A percentile compares a stretch with the other conserved stretches of the same genome.
Evolutionary conservation across 1,140 invertebrate genomes (phyloP).

Genomic region (Ridgeia piscesae): DNA sequence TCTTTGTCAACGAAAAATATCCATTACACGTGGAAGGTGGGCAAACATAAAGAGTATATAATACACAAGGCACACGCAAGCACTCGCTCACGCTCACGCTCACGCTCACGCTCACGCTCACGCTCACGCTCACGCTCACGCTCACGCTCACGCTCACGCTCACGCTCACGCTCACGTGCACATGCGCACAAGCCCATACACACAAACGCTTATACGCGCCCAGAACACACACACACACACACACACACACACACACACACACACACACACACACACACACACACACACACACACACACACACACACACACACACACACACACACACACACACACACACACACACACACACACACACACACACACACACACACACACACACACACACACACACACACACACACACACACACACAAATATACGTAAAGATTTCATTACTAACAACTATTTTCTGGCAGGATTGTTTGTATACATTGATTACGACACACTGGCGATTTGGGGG

Average conservation of each 20-base stretch:
- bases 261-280: slow-evolving; percentile 29
- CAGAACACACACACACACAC: slow-evolving; percentile 24
- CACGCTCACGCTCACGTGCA: background rate
- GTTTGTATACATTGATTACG: too few species aligned
- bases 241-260: slow-evolving; percentile 27
- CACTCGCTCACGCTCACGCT: slow-evolving; percentile 26
- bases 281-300: slow-evolving; percentile 25
- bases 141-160: background rate
- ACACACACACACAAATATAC: background rate
- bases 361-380: too few species aligned
- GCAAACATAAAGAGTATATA: slow-evolving; percentile 13
- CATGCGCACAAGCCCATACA: background rate
- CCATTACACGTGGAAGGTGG: background rate
- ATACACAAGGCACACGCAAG: background rate
- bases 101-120: slow-evolving; percentile 25
- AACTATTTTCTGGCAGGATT: too few species aligned
- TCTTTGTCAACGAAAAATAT: background rate
- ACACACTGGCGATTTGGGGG: too few species aligned
- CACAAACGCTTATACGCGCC: background rate
- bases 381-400: background rate
- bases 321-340: too few species aligned
- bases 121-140: slow-evolving; percentile 26
- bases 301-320: background rate
- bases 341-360: background rate
- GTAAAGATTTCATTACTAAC: too few species aligned